A percentile compares a stretch with the other conserved stretches of the same genome.
Evolutionary conservation across 2,113 vertebrate species (phyloP).

Genomic region (Aleadryas rufinucha): DNA sequence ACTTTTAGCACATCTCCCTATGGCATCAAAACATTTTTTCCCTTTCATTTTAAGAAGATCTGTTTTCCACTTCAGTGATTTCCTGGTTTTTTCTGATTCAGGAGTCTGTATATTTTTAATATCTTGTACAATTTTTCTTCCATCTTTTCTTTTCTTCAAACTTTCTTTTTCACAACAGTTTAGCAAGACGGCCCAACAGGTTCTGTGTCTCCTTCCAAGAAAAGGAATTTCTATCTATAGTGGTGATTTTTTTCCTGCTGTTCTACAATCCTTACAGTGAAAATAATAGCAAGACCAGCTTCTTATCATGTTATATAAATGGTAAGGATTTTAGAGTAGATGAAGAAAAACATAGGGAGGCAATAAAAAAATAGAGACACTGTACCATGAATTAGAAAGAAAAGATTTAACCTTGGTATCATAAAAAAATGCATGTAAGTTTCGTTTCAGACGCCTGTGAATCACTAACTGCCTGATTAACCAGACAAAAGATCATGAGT

Average conservation of each 20-base stretch:
- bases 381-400: background rate
- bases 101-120: background rate
- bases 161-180: background rate
- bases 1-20: background rate
- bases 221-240: background rate
- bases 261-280: background rate
- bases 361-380: background rate
- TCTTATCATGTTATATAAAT: background rate
- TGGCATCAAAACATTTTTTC: background rate
- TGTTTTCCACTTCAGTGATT: conserved; percentile 24
- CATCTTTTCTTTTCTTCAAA: background rate
- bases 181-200: background rate
- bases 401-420: background rate
- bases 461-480: background rate
- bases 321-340: background rate
- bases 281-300: background rate
- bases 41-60: background rate
- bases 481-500: background rate
- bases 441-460: background rate
- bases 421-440: background rate
- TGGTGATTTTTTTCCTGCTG: background rate
- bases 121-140: background rate
- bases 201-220: background rate
- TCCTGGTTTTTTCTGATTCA: conserved; percentile 10
- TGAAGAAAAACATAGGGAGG: background rate